A percentile compares a stretch with the other conserved stretches of the same genome.
Conservation (phyloP, 35 echinoderm and acorn worm species). For the Chiridota heheva region DNA sequence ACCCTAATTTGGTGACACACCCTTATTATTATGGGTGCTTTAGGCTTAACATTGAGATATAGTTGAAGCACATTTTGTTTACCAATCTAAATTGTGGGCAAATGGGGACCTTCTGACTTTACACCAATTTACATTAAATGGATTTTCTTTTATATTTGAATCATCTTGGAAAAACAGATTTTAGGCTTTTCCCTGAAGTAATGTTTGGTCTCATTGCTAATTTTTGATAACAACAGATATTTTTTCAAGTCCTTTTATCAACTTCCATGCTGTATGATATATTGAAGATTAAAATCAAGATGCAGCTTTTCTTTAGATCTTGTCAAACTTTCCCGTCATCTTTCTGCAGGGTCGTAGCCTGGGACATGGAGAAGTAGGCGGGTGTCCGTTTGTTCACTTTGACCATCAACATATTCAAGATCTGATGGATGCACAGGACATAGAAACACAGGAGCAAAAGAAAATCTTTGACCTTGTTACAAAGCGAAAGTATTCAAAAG, state of each 20-base stretch:
- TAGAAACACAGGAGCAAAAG: not conserved
- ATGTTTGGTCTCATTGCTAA: too few relatives aligned
- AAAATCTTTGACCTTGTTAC: not conserved
- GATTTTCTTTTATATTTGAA: too few relatives aligned
- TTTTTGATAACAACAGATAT: too few relatives aligned
- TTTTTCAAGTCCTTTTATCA: not conserved
- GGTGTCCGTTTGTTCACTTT: slow-evolving; percentile 81
- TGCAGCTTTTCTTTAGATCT: not conserved
- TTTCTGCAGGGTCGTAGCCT: slow-evolving; percentile 29
- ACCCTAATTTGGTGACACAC: too few relatives aligned
- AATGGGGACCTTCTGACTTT: too few relatives aligned
- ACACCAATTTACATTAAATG: too few relatives aligned
- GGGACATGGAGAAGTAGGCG: slow-evolving; percentile 79
- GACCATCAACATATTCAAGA: slow-evolving; percentile 48
- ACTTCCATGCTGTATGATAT: not conserved
- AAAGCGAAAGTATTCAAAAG: not conserved
- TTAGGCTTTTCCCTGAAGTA: too few relatives aligned
- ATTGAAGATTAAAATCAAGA: not conserved
- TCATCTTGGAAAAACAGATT: too few relatives aligned
- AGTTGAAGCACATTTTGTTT: too few relatives aligned
- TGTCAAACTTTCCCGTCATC: not conserved
- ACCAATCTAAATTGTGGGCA: too few relatives aligned
- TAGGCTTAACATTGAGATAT: too few relatives aligned
- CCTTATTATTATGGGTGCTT: too few relatives aligned
- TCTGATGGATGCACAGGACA: slow-evolving; percentile 25